A percentile compares a stretch with the other conserved stretches of the same genome.
Evolutionary conservation across 2,113 vertebrate species (phyloP).

Genomic region (sheep (Ovis aries)): ARS-UI_Ramb_v3.0 NC_056080.1:8707001-8707500

Average conservation of each 20-base stretch:
- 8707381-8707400: background rate
- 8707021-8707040: slow-evolving; percentile 45
- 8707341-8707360: background rate
- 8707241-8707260: background rate
- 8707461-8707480: slow-evolving; percentile 37
- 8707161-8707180: slow-evolving; percentile 41
- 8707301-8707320: background rate
- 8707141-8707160: slow-evolving; percentile 26
- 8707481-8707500: slow-evolving; percentile 54
- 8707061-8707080: background rate
- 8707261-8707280: background rate
- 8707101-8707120: slow-evolving; percentile 35
- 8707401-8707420: background rate
- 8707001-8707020: slow-evolving; percentile 33
- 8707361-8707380: background rate
- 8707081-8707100: slow-evolving; percentile 10
- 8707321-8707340: slow-evolving; percentile 23
- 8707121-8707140: slow-evolving; percentile 37
- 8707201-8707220: slow-evolving; percentile 44
- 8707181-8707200: slow-evolving; percentile 60
- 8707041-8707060: slow-evolving; percentile 27
- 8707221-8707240: slow-evolving; percentile 54
- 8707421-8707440: background rate
- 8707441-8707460: background rate
- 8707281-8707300: background rate